Evolutionary conservation across 1,140 invertebrate species (phyloP).

Genomic region (Chionoecetes opilio): DNA sequence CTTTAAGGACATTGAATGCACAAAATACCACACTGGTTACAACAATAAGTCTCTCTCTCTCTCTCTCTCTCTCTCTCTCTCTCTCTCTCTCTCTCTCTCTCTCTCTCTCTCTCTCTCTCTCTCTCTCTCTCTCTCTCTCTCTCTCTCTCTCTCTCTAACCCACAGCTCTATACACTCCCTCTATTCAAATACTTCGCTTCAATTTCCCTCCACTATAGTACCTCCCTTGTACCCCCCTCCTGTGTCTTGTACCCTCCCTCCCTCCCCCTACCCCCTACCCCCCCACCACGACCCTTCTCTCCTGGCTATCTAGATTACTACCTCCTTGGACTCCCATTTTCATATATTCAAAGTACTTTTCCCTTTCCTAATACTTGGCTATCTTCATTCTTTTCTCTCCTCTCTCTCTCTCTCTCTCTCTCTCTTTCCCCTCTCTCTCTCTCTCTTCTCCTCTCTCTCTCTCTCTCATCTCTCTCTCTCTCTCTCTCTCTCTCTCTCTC

Average conservation of each 20-base stretch:
- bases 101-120: not conserved
- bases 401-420: no score
- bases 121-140: not conserved
- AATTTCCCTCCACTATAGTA: not conserved
- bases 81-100: constrained; percentile 46
- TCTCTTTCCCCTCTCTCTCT: no score
- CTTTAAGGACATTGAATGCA: not conserved
- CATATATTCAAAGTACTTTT: no score
- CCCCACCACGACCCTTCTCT: not conserved
- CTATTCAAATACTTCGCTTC: not conserved
- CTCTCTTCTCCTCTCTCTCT: no score
- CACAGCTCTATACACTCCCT: not conserved
- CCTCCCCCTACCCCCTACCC: not conserved
- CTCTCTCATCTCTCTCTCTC: no score
- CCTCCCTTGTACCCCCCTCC: not conserved
- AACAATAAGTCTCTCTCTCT: not conserved
- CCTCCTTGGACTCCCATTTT: no score
- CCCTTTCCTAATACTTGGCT: no score
- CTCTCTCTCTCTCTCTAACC: not conserved
- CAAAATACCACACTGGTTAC: not conserved
- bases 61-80: not conserved
- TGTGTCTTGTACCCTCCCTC: not conserved
- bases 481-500: no score
- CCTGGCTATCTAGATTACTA: no score
- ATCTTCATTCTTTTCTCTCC: no score